Evolutionary conservation across 2,888 invertebrate species (phyloP).

Genomic region (Hartigia nigra): DNA sequence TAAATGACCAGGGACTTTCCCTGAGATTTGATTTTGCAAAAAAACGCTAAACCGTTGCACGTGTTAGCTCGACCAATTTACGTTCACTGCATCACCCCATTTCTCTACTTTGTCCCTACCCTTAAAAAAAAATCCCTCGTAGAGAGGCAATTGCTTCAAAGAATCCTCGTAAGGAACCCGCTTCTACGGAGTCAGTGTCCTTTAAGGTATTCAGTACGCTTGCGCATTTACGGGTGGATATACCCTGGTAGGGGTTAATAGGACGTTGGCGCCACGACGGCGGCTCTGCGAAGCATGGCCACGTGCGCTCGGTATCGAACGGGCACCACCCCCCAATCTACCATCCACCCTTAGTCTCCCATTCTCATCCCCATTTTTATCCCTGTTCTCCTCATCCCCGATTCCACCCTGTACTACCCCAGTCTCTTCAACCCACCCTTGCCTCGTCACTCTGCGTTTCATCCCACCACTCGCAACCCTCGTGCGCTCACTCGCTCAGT

Average conservation of each 20-base stretch:
- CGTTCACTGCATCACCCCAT: neutral
- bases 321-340: slow-evolving; percentile 46
- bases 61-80: neutral
- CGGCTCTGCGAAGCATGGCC: slow-evolving; percentile 59
- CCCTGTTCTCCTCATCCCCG: slow-evolving; percentile 21
- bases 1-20: neutral
- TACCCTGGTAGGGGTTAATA: slow-evolving; percentile 43
- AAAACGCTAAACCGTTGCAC: neutral
- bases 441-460: slow-evolving; percentile 27
- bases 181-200: slow-evolving; percentile 57
- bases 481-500: slow-evolving; percentile 19
- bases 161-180: slow-evolving; percentile 5
- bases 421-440: slow-evolving; percentile 13
- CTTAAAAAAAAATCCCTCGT: neutral
- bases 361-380: slow-evolving; percentile 18
- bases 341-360: slow-evolving; percentile 21
- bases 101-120: neutral
- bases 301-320: slow-evolving; percentile 65
- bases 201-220: slow-evolving; percentile 50
- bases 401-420: slow-evolving; percentile 18
- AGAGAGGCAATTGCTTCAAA: slow-evolving; percentile 18
- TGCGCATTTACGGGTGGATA: neutral
- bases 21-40: neutral
- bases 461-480: slow-evolving; percentile 18
- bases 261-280: slow-evolving; percentile 63